Percentiles rank a stretch among this genome's conserved stretches.
Evolutionary conservation across 2,113 vertebrate genomes (phyloP).

Genomic region (Strix uralensis): DNA sequence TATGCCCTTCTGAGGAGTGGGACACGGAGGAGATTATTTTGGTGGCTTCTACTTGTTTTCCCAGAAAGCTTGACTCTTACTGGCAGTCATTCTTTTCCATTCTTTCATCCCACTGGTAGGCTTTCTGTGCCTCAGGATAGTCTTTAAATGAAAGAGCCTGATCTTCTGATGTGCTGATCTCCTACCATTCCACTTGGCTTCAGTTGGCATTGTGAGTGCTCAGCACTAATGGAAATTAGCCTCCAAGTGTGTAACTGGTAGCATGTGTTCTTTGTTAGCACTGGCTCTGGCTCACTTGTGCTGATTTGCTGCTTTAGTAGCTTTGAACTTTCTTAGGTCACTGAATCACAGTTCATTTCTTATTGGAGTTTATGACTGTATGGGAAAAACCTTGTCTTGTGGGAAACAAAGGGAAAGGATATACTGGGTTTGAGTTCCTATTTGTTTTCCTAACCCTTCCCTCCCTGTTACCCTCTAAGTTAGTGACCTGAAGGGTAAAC

Average conservation of each 20-base stretch:
- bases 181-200: not conserved
- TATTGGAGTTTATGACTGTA: not conserved
- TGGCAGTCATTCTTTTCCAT: not conserved
- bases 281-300: not conserved
- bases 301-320: constrained; percentile 7
- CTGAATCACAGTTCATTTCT: not conserved
- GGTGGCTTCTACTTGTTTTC: not conserved
- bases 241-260: not conserved
- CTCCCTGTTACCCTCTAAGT: not conserved
- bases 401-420: not conserved
- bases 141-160: constrained; percentile 7
- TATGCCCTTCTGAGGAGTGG: not conserved
- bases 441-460: not conserved
- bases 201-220: not conserved
- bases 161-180: not conserved
- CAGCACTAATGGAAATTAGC: not conserved
- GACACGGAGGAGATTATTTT: not conserved
- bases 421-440: not conserved
- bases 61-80: not conserved
- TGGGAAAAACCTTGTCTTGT: not conserved
- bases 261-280: not conserved
- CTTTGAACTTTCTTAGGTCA: not conserved
- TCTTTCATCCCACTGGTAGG: not conserved
- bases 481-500: not conserved
- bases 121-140: not conserved